Percentiles rank a stretch among this genome's conserved stretches.
Evolutionary conservation across 1,140 invertebrate species (phyloP).

Genomic region (Euwallacea similis): DNA sequence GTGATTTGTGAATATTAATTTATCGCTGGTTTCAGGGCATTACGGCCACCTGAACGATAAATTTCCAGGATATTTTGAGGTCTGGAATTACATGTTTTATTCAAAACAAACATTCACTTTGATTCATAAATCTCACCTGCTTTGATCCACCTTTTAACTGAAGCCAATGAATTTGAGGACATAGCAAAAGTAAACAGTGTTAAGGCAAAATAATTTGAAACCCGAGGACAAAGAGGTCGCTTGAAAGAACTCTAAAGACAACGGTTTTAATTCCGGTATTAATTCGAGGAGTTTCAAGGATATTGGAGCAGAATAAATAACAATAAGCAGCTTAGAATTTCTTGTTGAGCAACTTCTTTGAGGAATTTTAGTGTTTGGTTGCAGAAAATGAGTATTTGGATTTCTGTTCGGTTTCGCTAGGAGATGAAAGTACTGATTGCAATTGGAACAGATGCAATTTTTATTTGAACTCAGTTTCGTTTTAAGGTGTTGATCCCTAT

Average conservation of each 20-base stretch:
- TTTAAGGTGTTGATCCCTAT: too few species aligned
- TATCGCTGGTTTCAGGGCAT: not conserved
- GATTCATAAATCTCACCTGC: too few species aligned
- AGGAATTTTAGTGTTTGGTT: too few species aligned
- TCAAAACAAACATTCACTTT: too few species aligned
- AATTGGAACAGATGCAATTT: too few species aligned
- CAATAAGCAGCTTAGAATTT: constrained; percentile 3
- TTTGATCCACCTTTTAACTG: not conserved
- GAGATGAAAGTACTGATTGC: too few species aligned
- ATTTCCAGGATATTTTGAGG: too few species aligned
- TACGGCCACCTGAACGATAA: too few species aligned
- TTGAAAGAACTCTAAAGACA: not conserved
- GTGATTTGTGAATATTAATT: constrained; percentile 6
- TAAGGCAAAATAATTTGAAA: not conserved
- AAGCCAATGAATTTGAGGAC: not conserved
- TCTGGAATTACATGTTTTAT: too few species aligned
- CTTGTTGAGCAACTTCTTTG: not conserved
- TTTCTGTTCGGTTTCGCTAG: too few species aligned
- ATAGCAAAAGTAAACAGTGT: not conserved
- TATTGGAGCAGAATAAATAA: constrained; percentile 4
- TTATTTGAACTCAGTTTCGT: too few species aligned
- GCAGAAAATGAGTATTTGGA: too few species aligned
- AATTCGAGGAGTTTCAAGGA: not conserved
- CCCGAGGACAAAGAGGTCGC: not conserved
- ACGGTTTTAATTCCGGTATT: constrained; percentile 5